phyloP scores from a whole-genome alignment of 2,113 vertebrate species.

The Catharus minimus region DNA sequence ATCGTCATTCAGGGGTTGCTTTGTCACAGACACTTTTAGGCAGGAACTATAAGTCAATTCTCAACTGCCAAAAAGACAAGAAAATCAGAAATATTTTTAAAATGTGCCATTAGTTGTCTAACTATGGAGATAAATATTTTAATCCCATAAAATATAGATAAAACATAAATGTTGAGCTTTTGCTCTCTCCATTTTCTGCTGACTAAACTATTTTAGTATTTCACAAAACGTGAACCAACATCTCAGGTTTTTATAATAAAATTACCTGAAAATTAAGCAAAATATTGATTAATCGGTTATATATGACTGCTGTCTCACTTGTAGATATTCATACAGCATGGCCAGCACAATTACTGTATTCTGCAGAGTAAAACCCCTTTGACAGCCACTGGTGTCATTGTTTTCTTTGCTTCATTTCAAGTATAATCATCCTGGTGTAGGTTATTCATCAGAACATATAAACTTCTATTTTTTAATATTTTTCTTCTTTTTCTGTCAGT shows the following conservation, averaged over 20 bases:
- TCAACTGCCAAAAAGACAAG: neutral
- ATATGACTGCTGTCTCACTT: neutral
- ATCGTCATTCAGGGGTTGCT: neutral
- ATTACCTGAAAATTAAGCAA: neutral
- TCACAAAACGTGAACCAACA: neutral
- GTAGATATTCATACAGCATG: neutral
- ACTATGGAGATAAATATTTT: neutral
- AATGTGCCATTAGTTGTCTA: neutral
- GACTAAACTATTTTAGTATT: neutral
- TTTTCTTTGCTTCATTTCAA: neutral
- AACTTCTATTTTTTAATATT: neutral
- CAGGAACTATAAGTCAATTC: neutral
- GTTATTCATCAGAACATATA: neutral
- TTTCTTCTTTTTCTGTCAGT: neutral
- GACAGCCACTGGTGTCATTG: neutral
- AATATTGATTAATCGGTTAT: neutral
- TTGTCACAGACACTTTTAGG: neutral
- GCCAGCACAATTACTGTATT: neutral
- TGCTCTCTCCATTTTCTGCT: neutral
- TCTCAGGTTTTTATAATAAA: neutral
- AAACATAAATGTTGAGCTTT: neutral
- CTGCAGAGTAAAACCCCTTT: neutral
- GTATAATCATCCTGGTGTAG: accelerated
- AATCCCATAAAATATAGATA: neutral
- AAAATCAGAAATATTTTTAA: neutral